Evolutionary conservation across 2,797 vertebrate genomes (phyloP), one percentile per base, ranked within the genome.

Genomic region (Chaetodon trifasciatus): DNA sequence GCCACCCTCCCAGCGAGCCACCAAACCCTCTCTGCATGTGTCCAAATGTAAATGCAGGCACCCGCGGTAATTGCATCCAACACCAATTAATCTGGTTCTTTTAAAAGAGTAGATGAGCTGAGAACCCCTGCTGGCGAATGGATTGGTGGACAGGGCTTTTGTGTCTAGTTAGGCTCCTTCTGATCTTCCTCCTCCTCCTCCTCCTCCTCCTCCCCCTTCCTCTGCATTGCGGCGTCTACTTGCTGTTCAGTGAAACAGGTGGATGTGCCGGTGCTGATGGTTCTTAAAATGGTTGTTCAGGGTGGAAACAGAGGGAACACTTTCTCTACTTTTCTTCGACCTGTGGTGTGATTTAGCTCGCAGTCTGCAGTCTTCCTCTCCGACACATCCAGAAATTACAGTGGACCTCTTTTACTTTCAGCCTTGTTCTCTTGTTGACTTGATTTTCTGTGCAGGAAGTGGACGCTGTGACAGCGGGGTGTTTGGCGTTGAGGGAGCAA

Each of bases 401-500:
- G 42, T 73, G 23, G 84, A 78, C 86, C 78, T 80, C 13, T 13
- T 23, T 47, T 56, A 56, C 49, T 78, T 79, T 64, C 58, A 52
- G 73, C 46, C 7, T 46, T 64, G 50, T 70, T 86, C 57, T 73
- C 60, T 12, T n/a, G 55, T 52, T 87, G 74, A 91, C 75, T 80
- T 72, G 65, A 44, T 77, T 91, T 74, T 86, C 80, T 89, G 42
- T 88, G 66, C 90, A 96, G 95, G 94, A 90, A 50, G 94, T 96
- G 78, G 94, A 96, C 71, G 82, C 78, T 64, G 84, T 93, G 88
- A 95, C 94, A 57, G 91, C 90, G 13, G 92, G 93, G 84, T 96
- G 95, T 84, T 91, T 96, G 93, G 95, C 95, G 7, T 89, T 96
- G 86, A 94, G 91, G 91, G 95, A 96, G 69, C 95, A 94, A 93